Base-by-base conservation (phyloP, 2,113 vertebrate genomes). In the Tricholaema leucomelas region DNA sequence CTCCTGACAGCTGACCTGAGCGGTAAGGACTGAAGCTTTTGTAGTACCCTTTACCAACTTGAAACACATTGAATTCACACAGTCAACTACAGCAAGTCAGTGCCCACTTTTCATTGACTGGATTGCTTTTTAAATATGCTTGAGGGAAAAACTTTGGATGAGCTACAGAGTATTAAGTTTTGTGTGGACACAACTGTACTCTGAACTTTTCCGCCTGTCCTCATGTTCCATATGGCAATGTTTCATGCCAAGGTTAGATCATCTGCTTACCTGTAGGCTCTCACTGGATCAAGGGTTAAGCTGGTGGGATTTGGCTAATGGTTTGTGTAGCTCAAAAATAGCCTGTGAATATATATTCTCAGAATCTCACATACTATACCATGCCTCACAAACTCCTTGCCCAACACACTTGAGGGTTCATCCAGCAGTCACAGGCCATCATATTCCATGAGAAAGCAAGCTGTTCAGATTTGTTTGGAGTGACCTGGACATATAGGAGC, bases 51-150 rank as follows among this genome's bases (percentile, higher is more conserved):
- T 92, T 89, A 93, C 59, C 92, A 90, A 66, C 31, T 85, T 71
- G 87, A 87, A 90, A 55, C 18, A 48, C 72, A 85, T 82, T 91
- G 87, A 91, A 83, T 79, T 94, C 87, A 81, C 69, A 74, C 76
- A 70, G 85, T 35, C 81, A 93, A 93, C 67, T 91, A 63, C 50
- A 61, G 75, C 73, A 67, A 83, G 65, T 60, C 91, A 88, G 8
- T 64, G 90, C 64, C 91, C 93, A 67, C 65, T 90, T 92, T 81
- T 91, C 40, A 74, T 59, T 70, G 46, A 38, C 52, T 59, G 52
- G 46, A 90, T 93, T 90, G 15, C 42, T 82, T 93, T 87, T 3
- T 69, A 88, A 90, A 90, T 52, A 38, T 59, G 25, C 42, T 90
- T 83, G 25, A 60, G 65, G 0, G 50, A 92, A 87, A 80, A 82